Evolutionary conservation across 2,113 vertebrate genomes (phyloP).

Genomic region (Paramormyrops kingsleyae): DNA sequence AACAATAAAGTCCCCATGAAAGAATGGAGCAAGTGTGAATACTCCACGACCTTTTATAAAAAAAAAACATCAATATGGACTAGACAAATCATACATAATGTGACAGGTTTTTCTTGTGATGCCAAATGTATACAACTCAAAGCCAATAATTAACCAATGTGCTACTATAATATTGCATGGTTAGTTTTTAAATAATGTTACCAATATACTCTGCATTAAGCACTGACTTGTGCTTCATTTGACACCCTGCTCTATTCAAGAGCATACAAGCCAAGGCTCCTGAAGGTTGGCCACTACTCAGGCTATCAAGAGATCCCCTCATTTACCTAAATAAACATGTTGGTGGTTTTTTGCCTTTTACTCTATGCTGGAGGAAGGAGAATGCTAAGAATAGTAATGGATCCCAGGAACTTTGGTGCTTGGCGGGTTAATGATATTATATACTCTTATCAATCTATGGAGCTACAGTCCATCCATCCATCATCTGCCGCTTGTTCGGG

Average conservation of each 20-base stretch:
- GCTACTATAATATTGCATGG: background rate
- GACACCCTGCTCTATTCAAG: background rate
- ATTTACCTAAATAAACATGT: background rate
- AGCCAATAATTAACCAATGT: background rate
- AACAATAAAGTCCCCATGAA: background rate
- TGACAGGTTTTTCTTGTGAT: background rate
- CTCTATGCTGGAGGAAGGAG: background rate
- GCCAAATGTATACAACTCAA: background rate
- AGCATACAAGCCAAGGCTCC: background rate
- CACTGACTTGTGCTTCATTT: background rate
- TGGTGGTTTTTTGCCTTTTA: background rate
- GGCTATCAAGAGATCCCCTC: background rate
- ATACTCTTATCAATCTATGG: background rate
- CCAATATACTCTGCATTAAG: background rate
- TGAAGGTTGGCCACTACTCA: background rate
- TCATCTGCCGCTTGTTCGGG: too few species aligned
- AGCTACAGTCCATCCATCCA: too few species aligned
- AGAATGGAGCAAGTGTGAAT: background rate
- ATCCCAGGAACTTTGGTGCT: background rate
- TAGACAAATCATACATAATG: background rate
- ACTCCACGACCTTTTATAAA: background rate
- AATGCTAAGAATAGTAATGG: background rate
- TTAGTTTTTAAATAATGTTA: background rate
- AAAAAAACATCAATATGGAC: background rate
- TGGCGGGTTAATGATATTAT: background rate